A percentile compares a stretch with the other conserved stretches of the same genome.
phyloP scores from a whole-genome alignment of 2,888 invertebrate genomes.

The Cryptocephalus moraei region DNA sequence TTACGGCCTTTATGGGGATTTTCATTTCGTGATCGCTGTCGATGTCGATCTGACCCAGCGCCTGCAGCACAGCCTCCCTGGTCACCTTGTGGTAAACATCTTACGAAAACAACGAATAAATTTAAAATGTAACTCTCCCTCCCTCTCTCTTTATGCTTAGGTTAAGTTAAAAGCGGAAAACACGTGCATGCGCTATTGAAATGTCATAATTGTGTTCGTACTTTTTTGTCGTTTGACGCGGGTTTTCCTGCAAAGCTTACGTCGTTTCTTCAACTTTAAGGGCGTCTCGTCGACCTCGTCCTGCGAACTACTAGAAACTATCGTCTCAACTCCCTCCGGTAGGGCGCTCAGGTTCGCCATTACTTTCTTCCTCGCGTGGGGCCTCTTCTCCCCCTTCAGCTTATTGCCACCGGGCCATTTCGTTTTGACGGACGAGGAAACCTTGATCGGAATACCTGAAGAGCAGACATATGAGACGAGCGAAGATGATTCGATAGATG shows the following conservation, averaged over 20 bases:
- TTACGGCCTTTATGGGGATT: slow-evolving; percentile 25
- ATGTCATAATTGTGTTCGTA: neutral
- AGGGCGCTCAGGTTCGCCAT: slow-evolving; percentile 34
- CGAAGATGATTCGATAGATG: too few relatives aligned
- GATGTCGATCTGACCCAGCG: slow-evolving; percentile 33
- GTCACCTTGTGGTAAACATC: slow-evolving; percentile 4
- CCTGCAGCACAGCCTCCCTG: slow-evolving; percentile 28
- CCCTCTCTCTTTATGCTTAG: too few relatives aligned
- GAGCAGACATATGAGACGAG: slow-evolving; percentile 1
- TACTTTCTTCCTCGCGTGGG: slow-evolving; percentile 43
- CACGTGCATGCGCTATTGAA: too few relatives aligned
- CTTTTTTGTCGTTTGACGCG: slow-evolving; percentile 47
- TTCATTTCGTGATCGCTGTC: slow-evolving; percentile 35
- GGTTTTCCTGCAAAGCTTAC: slow-evolving; percentile 51
- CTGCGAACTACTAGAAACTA: slow-evolving; percentile 40
- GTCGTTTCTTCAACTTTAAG: slow-evolving; percentile 32
- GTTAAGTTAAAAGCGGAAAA: too few relatives aligned
- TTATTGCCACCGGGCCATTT: slow-evolving; percentile 17
- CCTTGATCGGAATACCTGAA: slow-evolving; percentile 22
- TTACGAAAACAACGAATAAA: too few relatives aligned
- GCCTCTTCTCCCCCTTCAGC: slow-evolving; percentile 39
- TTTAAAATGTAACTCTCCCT: too few relatives aligned
- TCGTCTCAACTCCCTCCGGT: slow-evolving; percentile 42
- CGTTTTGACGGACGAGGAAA: slow-evolving; percentile 17
- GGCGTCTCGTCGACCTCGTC: slow-evolving; percentile 43